Percentiles rank a stretch among this genome's conserved stretches.
Conservation (phyloP, 1,140 invertebrate species). For the Fopius arisanus region DNA sequence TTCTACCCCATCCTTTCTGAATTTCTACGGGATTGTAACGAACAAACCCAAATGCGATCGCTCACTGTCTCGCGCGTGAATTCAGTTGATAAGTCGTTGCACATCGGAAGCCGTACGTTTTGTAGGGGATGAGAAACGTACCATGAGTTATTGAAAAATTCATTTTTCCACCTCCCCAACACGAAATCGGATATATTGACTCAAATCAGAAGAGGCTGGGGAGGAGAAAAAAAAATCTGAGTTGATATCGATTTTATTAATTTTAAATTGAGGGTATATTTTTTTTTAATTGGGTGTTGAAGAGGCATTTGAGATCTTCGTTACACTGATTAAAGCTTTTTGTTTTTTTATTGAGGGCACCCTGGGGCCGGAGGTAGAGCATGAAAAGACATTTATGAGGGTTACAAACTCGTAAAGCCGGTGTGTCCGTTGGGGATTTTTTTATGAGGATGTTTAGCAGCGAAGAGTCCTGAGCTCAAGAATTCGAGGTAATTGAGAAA, state of each 20-base stretch:
- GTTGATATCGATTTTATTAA: no score
- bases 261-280: no score
- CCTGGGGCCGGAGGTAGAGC: background rate
- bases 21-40: background rate
- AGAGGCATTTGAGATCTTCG: background rate
- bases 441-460: background rate
- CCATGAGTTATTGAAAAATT: background rate
- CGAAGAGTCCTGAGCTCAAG: background rate
- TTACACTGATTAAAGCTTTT: background rate
- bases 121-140: background rate
- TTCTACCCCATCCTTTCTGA: background rate
- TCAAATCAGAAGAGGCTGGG: background rate
- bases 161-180: background rate
- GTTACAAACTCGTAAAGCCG: background rate
- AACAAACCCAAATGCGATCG: constrained; percentile 15
- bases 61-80: constrained; percentile 23
- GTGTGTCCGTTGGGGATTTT: background rate
- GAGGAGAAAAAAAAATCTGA: background rate
- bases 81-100: constrained; percentile 25
- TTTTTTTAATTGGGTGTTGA: background rate
- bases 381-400: background rate
- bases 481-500: background rate
- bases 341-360: background rate
- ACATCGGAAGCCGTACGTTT: background rate
- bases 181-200: background rate